Percentiles rank a stretch among this genome's conserved stretches.
Evolutionary conservation across 1,140 invertebrate species (phyloP).

Genomic region (Rhizoglyphus robini): DNA sequence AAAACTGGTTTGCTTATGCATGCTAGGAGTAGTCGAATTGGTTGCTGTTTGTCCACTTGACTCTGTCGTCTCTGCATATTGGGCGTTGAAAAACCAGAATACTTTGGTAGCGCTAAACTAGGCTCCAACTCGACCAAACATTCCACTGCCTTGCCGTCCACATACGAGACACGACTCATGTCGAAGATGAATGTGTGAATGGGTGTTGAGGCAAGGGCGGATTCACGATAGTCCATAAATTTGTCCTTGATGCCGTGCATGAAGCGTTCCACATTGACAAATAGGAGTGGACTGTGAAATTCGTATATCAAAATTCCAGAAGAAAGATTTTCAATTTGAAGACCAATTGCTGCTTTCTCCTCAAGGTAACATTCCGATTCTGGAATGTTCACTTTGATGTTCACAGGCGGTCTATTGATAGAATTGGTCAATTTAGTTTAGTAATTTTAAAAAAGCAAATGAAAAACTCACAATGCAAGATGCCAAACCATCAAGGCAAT

Average conservation of each 20-base stretch:
- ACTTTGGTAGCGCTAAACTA: too few species aligned
- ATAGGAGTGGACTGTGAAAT: slow-evolving; percentile 1
- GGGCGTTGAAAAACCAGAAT: too few species aligned
- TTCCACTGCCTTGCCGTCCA: slow-evolving; percentile 25
- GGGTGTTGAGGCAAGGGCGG: background rate
- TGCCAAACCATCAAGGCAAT: slow-evolving; percentile 39
- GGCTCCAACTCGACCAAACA: slow-evolving; percentile 24
- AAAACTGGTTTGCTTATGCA: too few species aligned
- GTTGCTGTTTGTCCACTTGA: too few species aligned
- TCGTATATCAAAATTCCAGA: background rate
- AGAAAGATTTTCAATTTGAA: background rate
- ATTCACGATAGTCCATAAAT: too few species aligned
- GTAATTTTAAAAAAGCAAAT: background rate
- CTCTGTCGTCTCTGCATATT: too few species aligned
- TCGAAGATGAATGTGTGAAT: too few species aligned
- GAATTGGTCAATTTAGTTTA: background rate
- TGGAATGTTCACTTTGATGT: too few species aligned
- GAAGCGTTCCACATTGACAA: too few species aligned
- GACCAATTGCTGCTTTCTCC: background rate
- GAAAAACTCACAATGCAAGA: slow-evolving; percentile 32
- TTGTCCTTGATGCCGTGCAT: too few species aligned
- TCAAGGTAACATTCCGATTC: background rate
- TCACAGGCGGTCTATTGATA: background rate
- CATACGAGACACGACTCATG: slow-evolving; percentile 24
- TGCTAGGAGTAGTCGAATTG: too few species aligned